Percentiles rank a stretch among this genome's conserved stretches.
Evolutionary conservation across 2,888 invertebrate genomes (phyloP).

Genomic region (Osedax fenrisi): DNA sequence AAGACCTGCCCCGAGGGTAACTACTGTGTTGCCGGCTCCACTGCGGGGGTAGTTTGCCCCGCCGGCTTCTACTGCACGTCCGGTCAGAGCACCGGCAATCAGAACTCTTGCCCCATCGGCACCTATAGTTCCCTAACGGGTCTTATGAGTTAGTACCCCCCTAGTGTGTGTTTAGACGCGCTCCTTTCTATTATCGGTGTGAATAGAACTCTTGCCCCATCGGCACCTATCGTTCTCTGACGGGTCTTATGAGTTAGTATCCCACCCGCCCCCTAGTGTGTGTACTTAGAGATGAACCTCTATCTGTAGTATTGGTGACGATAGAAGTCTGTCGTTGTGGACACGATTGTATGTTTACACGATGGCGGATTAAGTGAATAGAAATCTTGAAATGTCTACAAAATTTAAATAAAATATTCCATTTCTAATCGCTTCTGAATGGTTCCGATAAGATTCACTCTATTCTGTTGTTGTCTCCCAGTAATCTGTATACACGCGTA

Average conservation of each 20-base stretch:
- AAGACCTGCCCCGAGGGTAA: slow-evolving; percentile 42
- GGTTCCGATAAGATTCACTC: no score
- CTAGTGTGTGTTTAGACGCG: no score
- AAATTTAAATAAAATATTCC: not conserved
- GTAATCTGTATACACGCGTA: no score
- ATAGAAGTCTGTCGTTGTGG: slow-evolving; percentile 44
- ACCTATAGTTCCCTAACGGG: slow-evolving; percentile 42
- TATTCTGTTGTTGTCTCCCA: no score
- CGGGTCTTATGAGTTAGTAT: slow-evolving; percentile 40
- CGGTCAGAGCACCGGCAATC: slow-evolving; percentile 40
- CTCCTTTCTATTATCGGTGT: no score
- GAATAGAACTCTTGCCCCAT: slow-evolving; percentile 44
- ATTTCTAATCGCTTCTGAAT: slow-evolving; percentile 8
- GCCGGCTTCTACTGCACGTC: slow-evolving; percentile 42
- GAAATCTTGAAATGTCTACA: not conserved
- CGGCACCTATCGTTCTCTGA: slow-evolving; percentile 42
- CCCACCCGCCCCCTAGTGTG: no score
- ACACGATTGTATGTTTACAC: slow-evolving; percentile 35
- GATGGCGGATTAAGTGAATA: not conserved
- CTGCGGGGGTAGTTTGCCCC: slow-evolving; percentile 39
- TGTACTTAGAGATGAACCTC: no score
- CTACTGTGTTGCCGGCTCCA: slow-evolving; percentile 40
- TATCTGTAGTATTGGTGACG: no score
- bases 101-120: slow-evolving; percentile 45
- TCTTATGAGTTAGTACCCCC: slow-evolving; percentile 39